phyloP scores from a whole-genome alignment of 2,113 vertebrate species.

The Tachycineta bicolor region DNA sequence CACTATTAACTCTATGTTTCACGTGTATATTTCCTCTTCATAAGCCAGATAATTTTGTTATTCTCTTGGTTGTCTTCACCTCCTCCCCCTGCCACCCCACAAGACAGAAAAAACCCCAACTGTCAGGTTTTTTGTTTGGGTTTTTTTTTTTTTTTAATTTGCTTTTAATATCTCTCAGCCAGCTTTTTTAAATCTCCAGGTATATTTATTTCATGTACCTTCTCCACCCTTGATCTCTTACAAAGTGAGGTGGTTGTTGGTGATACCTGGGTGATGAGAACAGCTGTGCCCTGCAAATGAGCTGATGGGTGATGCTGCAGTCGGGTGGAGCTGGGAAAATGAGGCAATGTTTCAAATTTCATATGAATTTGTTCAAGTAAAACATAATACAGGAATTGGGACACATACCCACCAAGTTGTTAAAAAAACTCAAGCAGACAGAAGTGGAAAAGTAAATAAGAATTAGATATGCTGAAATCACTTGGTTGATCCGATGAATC shows the following conservation, averaged over 20 bases:
- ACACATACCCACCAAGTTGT: neutral
- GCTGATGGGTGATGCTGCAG: neutral
- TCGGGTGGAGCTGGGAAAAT: accelerated
- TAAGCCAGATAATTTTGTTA: neutral
- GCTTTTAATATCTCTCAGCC: neutral
- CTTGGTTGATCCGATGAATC: neutral
- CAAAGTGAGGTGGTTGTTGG: neutral
- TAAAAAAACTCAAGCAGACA: neutral
- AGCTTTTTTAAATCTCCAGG: neutral
- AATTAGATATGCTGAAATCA: neutral
- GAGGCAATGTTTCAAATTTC: neutral
- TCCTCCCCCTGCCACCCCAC: accelerated
- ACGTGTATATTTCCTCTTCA: neutral
- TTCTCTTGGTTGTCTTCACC: neutral
- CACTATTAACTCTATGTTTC: neutral
- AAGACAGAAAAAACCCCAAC: neutral
- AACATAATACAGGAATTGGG: neutral
- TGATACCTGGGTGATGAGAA: neutral
- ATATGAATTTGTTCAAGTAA: neutral
- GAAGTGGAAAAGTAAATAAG: neutral
- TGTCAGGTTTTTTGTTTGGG: neutral
- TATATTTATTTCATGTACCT: neutral
- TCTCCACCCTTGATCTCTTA: neutral
- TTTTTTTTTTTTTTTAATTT: neutral
- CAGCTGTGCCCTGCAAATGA: neutral